These are phyloP conservation scores for Eumerus sabulonum DNA, from an alignment of 2,888 invertebrate species.

Conservation along the genomic window DNA sequence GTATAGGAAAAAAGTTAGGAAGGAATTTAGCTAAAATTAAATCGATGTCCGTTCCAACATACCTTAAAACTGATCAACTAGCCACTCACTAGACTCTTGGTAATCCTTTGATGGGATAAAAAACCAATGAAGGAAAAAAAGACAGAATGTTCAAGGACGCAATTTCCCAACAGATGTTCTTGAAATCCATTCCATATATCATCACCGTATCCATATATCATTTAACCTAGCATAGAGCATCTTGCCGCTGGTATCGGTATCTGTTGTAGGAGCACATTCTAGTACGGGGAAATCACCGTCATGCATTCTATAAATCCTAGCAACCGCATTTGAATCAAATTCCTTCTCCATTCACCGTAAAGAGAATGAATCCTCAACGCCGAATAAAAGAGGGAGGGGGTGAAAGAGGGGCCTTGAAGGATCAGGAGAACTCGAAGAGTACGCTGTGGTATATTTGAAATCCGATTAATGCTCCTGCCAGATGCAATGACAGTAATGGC, in stretches of 20 bases:
- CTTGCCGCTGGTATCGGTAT: too few relatives aligned
- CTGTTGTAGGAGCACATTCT: too few relatives aligned
- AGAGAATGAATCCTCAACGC: background rate
- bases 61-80: too few relatives aligned
- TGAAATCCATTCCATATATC: background rate
- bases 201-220: background rate
- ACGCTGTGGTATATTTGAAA: slow-evolving; percentile 51
- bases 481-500: slow-evolving; percentile 56
- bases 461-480: slow-evolving; percentile 65
- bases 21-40: too few relatives aligned
- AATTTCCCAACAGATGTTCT: background rate
- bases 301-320: slow-evolving; percentile 47
- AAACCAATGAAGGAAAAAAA: too few relatives aligned
- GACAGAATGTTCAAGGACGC: too few relatives aligned
- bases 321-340: slow-evolving; percentile 55
- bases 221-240: too few relatives aligned
- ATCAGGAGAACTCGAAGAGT: background rate
- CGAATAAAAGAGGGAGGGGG: background rate
- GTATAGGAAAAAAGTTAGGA: too few relatives aligned
- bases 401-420: background rate
- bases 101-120: too few relatives aligned
- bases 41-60: too few relatives aligned
- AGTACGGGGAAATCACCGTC: slow-evolving; percentile 36
- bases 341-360: slow-evolving; percentile 18
- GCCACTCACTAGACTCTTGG: too few relatives aligned